Conservation (phyloP, 1,140 invertebrate genomes). For the Triops longicaudatus region DNA sequence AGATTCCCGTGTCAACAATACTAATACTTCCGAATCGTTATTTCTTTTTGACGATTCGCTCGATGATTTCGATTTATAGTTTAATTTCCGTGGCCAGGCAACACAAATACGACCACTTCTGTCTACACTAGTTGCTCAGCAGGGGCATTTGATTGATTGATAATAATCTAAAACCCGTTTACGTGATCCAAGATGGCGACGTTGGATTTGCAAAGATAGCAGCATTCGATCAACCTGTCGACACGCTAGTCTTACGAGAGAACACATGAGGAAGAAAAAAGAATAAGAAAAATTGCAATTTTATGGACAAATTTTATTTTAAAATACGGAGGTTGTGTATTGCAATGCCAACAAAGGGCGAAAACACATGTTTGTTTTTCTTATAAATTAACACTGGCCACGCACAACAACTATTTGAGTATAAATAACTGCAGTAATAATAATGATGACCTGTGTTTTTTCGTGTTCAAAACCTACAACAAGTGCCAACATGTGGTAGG, state of each 20-base stretch:
- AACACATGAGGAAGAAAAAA: no score
- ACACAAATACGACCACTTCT: no score
- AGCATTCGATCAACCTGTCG: no score
- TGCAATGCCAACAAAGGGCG: constrained; percentile 3
- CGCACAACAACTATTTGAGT: constrained; percentile 8
- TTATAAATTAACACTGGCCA: constrained; percentile 15
- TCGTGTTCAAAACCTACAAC: neutral
- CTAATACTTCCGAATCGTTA: neutral
- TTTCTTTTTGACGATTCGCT: neutral
- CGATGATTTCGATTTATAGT: neutral
- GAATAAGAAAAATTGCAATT: neutral
- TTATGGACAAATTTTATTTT: neutral
- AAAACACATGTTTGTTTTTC: neutral
- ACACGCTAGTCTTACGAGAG: no score
- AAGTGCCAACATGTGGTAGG: neutral
- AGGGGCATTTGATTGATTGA: no score
- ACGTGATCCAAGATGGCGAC: no score
- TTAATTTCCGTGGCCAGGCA: no score
- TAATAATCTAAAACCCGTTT: no score
- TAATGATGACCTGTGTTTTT: neutral
- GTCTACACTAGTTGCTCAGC: no score
- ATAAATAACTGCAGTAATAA: neutral
- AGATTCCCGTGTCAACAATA: neutral
- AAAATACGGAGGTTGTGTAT: constrained; percentile 12
- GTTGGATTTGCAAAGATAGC: neutral